Evolutionary conservation across 2,113 vertebrate species (phyloP).

Genomic region (Urocynchramus pylzowi): DNA sequence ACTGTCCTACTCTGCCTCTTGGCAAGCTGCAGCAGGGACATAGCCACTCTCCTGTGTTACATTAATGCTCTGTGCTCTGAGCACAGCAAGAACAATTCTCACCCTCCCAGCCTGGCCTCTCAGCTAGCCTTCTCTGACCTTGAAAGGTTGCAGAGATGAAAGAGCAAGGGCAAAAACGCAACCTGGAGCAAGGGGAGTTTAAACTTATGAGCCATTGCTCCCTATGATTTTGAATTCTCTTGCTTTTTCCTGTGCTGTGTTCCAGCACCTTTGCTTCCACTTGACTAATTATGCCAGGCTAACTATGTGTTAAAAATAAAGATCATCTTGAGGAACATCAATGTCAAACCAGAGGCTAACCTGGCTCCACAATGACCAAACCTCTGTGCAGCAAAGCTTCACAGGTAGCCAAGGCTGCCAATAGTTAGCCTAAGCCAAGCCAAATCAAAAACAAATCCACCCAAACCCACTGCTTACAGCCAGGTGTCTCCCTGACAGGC

Average conservation of each 20-base stretch:
- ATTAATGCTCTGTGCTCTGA: background rate
- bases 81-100: background rate
- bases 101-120: background rate
- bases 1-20: background rate
- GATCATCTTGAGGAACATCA: background rate
- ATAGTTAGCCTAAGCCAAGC: background rate
- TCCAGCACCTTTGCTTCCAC: background rate
- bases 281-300: background rate
- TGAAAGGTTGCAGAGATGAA: background rate
- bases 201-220: background rate
- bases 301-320: background rate
- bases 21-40: background rate
- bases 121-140: background rate
- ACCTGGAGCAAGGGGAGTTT: background rate
- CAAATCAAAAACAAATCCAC: background rate
- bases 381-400: background rate
- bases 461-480: background rate
- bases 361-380: background rate
- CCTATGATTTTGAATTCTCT: background rate
- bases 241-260: background rate
- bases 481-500: background rate
- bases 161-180: background rate
- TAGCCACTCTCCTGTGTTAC: rapidly evolving
- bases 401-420: background rate
- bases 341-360: background rate